Conservation (phyloP, 2,113 vertebrate species). For the Colossoma macropomum region DNA sequence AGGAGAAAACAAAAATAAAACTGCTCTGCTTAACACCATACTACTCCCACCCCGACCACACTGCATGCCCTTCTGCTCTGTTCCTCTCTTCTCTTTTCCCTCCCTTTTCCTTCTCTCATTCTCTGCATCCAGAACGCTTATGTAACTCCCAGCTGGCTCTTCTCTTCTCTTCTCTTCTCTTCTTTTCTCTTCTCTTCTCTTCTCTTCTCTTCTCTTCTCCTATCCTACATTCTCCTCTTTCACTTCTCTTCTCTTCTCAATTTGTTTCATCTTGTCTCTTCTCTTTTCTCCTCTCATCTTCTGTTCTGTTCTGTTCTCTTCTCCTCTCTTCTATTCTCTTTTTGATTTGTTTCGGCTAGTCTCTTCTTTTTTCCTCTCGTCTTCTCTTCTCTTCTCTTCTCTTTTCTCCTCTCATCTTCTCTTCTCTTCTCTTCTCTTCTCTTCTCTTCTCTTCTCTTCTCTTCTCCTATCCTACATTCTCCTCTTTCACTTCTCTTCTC, state of each 20-base stretch:
- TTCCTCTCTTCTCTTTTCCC: background rate
- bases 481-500: background rate
- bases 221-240: too few species aligned
- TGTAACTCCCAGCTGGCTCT: background rate
- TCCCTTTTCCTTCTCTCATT: background rate
- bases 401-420: background rate
- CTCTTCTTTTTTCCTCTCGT: background rate
- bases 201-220: background rate
- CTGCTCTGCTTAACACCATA: background rate
- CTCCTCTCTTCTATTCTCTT: background rate
- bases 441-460: background rate
- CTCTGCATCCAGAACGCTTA: background rate
- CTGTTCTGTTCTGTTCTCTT: background rate
- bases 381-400: background rate
- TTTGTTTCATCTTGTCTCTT: background rate
- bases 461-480: too few species aligned
- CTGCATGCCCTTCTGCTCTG: background rate
- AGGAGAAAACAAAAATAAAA: constrained; percentile 28
- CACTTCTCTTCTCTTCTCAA: background rate
- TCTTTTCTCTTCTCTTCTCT: too few species aligned
- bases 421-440: background rate
- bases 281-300: background rate
- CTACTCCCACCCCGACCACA: background rate
- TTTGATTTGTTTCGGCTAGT: too few species aligned
- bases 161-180: background rate